Conservation (phyloP, 2,113 vertebrate species). For the Actenoides hombroni region DNA sequence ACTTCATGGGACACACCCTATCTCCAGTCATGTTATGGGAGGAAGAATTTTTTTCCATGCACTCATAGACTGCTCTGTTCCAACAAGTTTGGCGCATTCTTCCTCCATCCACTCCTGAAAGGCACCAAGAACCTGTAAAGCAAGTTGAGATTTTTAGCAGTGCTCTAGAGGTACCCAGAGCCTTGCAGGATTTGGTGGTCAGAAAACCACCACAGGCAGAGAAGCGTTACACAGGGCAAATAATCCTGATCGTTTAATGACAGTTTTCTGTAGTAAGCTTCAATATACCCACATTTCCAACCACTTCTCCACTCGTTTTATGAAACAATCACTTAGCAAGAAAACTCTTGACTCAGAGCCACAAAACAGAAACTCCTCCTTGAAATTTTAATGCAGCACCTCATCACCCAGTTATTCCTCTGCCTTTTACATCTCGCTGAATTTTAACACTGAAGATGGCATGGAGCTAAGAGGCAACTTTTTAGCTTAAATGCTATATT, state of each 20-base stretch:
- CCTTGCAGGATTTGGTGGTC: neutral
- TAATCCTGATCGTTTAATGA: neutral
- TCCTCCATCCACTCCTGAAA: neutral
- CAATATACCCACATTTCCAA: neutral
- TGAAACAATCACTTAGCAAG: neutral
- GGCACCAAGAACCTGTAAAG: constrained; percentile 21
- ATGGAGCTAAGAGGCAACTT: neutral
- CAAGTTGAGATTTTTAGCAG: neutral
- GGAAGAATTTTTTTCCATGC: constrained; percentile 22
- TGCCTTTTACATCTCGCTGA: neutral
- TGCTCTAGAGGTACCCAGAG: neutral
- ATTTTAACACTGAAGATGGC: neutral
- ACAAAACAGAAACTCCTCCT: neutral
- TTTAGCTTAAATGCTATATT: neutral
- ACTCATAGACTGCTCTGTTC: neutral
- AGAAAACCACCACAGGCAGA: neutral
- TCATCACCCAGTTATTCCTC: neutral
- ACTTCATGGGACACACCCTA: neutral
- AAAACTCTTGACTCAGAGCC: neutral
- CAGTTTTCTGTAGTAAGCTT: neutral
- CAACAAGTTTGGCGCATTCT: constrained; percentile 38
- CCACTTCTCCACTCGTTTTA: neutral
- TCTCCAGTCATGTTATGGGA: neutral
- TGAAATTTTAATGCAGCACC: neutral
- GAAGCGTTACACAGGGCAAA: neutral